phyloP scores from a whole-genome alignment of 2,113 vertebrate genomes.

The Galbula dea region DNA sequence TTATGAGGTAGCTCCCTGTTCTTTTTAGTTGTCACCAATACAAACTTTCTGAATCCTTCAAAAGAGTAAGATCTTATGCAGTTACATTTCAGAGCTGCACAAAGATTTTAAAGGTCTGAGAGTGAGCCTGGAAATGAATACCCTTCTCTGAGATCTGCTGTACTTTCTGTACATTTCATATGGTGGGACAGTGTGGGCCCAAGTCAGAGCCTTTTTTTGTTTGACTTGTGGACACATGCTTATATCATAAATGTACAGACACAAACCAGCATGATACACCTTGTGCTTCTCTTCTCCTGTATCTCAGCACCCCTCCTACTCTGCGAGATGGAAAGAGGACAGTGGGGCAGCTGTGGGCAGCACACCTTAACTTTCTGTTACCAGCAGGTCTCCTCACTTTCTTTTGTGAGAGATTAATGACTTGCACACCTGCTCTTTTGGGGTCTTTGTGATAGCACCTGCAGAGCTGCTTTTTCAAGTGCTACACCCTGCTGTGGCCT shows the following conservation, averaged over 20 bases:
- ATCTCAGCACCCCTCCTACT: neutral
- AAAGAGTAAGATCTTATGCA: neutral
- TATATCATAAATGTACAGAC: neutral
- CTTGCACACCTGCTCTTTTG: neutral
- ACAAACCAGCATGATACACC: rapidly evolving
- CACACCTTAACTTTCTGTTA: neutral
- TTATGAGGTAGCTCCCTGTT: neutral
- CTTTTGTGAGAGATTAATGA: rapidly evolving
- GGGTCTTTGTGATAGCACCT: neutral
- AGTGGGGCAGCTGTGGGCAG: neutral
- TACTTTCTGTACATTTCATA: neutral
- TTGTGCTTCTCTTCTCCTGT: neutral
- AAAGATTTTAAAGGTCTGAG: neutral
- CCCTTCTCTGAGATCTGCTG: neutral
- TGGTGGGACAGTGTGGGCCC: neutral
- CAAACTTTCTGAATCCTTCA: neutral
- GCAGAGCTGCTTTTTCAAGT: neutral
- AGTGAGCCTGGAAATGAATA: neutral
- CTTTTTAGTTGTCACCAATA: neutral
- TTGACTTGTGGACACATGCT: rapidly evolving
- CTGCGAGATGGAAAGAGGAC: neutral
- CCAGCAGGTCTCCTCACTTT: neutral
- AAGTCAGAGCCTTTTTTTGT: neutral
- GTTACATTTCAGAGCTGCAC: neutral
- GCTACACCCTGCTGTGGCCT: neutral